These are phyloP conservation scores for Premnoplex brunnescens DNA, from an alignment of 2,797 vertebrate genomes.

Conservation along the genomic window DNA sequence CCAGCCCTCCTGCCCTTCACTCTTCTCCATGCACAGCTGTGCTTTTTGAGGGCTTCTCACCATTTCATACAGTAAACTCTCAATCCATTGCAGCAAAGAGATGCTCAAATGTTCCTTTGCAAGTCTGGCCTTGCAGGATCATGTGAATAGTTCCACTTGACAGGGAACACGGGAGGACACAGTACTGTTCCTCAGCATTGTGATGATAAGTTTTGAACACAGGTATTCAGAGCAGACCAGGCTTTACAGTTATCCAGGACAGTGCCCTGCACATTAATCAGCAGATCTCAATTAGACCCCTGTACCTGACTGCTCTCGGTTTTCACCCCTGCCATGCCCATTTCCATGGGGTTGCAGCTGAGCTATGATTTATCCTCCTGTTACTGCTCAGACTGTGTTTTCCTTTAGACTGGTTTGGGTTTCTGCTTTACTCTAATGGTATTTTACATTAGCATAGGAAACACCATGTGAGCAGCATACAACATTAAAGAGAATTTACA, in stretches of 20 bases:
- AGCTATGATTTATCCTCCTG: not conserved
- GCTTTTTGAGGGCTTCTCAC: not conserved
- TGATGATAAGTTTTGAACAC: not conserved
- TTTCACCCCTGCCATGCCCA: not conserved
- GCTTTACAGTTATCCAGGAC: not conserved
- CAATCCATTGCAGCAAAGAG: not conserved
- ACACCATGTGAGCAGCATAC: not conserved
- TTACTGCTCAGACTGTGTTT: not conserved
- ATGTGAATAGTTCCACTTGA: not conserved
- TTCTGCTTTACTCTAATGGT: not conserved
- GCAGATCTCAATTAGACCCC: not conserved
- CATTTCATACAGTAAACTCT: not conserved
- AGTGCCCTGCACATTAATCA: not conserved
- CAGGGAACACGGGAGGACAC: too few relatives aligned
- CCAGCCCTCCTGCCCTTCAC: not conserved
- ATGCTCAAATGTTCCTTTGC: not conserved
- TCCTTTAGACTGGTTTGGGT: not conserved
- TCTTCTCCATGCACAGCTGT: not conserved
- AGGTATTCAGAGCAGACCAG: not conserved
- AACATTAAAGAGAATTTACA: not conserved
- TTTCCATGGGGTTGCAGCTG: not conserved
- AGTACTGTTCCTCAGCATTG: not conserved
- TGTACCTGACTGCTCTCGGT: not conserved
- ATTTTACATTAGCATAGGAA: not conserved
- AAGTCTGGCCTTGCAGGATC: not conserved